Base-by-base conservation (phyloP, 2,113 vertebrate genomes). In the Cyrtonyx montezumae region DNA sequence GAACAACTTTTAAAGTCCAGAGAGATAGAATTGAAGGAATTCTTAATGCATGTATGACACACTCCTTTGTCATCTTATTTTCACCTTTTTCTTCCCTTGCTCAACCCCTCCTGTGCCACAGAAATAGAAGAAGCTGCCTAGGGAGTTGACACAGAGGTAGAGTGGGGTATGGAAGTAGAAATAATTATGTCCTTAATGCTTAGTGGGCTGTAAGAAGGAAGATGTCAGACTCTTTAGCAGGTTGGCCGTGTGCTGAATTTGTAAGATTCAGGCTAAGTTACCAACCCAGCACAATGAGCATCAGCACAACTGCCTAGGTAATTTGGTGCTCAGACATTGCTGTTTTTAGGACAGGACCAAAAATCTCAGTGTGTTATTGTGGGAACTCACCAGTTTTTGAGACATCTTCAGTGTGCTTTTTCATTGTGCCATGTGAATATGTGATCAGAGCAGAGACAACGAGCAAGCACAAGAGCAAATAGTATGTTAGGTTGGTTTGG, bases 391-490 rank as follows among this genome's bases (percentile, higher is more conserved):
- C 4, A 4, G 7, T 28, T 81, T 15, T 28, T 43, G 48, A 56
- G 43, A 20, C 14, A 28, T 2, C 9, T 28, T 22, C 5, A 8
- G 3, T 71, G 43, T 16, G 4, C 68, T 90, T 91, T 40, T 76
- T 91, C 5, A 1, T 56, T 71, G 2, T 26, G 10, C 37, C 0
- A 0, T 17, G 6, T 40, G 23, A 7, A 4, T 6, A 2, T 4
- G 40, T 53, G 55, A 80, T 53, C 18, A 19, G 26, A 66, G 42
- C n/a, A 15, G 40, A 73, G 32, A 53, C 59, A 10, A 0, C 18
- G 48, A 22, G 55, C 34, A 73, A 71, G 28, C 26, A 69, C 30
- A 45, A 66, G 62, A 79, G 30, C 14, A 61, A 2, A 26, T 45
- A 73, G n/a, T 42, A 15, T 10, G 28, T 12, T 25, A 76, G 26